Base-by-base conservation (phyloP, 2,797 vertebrate species). In the Ctenosaura bakeri region DNA sequence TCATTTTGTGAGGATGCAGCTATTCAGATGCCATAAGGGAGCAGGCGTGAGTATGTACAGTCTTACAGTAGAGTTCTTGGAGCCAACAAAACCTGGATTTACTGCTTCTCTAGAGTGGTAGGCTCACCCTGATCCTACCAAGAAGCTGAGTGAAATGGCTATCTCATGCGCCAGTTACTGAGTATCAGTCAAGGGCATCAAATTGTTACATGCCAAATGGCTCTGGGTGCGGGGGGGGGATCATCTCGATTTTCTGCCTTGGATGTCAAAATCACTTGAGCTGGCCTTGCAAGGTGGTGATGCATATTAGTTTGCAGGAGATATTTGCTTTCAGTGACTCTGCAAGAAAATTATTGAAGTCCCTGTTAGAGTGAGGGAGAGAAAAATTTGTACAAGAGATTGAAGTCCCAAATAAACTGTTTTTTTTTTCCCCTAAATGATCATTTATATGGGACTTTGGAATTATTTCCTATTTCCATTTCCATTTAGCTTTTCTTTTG, bases 401-500 rank as follows among this genome's bases (percentile, higher is more conserved):
- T 1, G 42, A 85, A 69, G 64, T 9, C 1, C 29, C 64, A 32
- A 12, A 46, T 46, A 59, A 18, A 4, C 4, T 59, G 16, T 20
- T 59, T 18, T 20, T 80, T 52, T 69, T 52, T n/a, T n/a, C n/a
- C n/a, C n/a, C 46, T 32, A 66, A 38, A 81, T 26, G 54, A 35
- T 82, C 16, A 62, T 88, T 59, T 83, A 32, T 62, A 7, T 59
- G 42, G 32, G 38, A 76, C 69, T 64, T 66, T 22, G 64, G 35
- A 83, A 69, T 14, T 87, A 87, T 77, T 62, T 87, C 54, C 64
- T 50, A 10, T 50, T 66, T 79, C 79, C 38, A 66, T 87, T 66
- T 69, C 35, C 26, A 35, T 52, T 10, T 18, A 46, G 13, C 24
- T 24, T 86, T 86, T 77, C n/a, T 81, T 80, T 64, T 80, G 62